Conservation (phyloP, 2,888 invertebrate species). For the Coleophora deauratella region DNA sequence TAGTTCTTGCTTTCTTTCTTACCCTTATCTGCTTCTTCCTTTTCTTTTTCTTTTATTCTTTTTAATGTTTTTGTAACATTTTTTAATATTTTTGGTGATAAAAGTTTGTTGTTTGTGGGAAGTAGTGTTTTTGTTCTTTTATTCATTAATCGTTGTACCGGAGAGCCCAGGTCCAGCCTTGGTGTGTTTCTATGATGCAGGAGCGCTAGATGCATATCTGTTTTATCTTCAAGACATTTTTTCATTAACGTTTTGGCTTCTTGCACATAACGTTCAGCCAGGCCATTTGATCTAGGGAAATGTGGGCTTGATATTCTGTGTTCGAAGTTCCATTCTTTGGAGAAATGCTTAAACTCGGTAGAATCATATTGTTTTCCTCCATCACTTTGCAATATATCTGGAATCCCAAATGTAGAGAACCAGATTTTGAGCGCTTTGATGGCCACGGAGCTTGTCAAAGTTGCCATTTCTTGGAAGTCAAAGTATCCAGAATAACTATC, state of each 20-base stretch:
- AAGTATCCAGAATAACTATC: conserved; percentile 10
- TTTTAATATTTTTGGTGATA: background rate
- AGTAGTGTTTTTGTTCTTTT: no score
- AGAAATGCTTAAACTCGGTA: conserved; percentile 8
- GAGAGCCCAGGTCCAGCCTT: background rate
- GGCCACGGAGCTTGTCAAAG: background rate
- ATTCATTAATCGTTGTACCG: background rate
- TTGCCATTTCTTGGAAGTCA: background rate
- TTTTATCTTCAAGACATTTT: background rate
- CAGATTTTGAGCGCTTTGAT: conserved; percentile 1
- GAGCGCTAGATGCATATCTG: background rate
- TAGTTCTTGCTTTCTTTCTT: background rate
- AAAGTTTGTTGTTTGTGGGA: background rate
- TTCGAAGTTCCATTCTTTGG: conserved; percentile 9
- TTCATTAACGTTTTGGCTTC: conserved; percentile 4
- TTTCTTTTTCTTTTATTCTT: background rate
- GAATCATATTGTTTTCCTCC: conserved; percentile 9
- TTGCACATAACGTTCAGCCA: conserved; percentile 12
- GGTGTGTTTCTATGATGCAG: background rate
- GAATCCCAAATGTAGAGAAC: conserved; percentile 8
- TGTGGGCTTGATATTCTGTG: conserved; percentile 9
- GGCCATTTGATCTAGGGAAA: conserved; percentile 8
- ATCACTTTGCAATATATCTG: conserved; percentile 6
- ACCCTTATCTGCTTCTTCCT: background rate
- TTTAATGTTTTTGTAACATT: background rate